A percentile compares a stretch with the other conserved stretches of the same genome.
Conservation (phyloP, 2,888 invertebrate genomes). For the Thecophora atra region DNA sequence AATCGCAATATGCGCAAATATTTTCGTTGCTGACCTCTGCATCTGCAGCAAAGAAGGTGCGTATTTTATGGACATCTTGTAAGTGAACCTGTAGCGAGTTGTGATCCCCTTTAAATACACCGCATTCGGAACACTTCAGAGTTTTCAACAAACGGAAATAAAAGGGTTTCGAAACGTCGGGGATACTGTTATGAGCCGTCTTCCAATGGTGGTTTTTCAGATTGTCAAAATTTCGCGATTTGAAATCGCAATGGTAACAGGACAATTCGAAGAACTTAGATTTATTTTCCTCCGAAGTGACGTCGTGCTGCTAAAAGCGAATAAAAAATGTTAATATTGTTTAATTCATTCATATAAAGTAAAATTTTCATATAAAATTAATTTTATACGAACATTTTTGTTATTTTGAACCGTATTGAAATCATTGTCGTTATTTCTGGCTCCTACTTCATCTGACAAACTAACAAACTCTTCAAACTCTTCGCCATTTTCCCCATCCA, state of each 20-base stretch:
- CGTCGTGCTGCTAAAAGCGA: not conserved
- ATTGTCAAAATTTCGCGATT: constrained; percentile 42
- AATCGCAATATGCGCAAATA: constrained; percentile 55
- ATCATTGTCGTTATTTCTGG: not conserved
- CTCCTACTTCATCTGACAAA: constrained; percentile 31
- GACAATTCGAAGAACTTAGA: constrained; percentile 44
- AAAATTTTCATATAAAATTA: not conserved
- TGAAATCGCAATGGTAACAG: constrained; percentile 54
- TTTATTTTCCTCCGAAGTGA: not conserved
- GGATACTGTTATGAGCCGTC: constrained; percentile 35
- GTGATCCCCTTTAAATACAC: constrained; percentile 47
- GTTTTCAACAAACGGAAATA: constrained; percentile 52
- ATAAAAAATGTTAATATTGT: not conserved
- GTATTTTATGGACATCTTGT: constrained; percentile 50
- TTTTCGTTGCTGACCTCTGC: constrained; percentile 37
- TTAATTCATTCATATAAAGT: not conserved
- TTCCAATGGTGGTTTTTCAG: constrained; percentile 52
- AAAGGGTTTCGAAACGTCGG: constrained; percentile 51
- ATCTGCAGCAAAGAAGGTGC: constrained; percentile 61
- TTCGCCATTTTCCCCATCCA: constrained; percentile 39
- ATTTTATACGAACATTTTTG: not conserved
- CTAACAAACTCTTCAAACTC: constrained; percentile 12
- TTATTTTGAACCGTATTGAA: not conserved
- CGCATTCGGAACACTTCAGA: constrained; percentile 55
- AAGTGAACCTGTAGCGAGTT: constrained; percentile 50